Conservation (phyloP, 2,797 vertebrate genomes). For the Cetoscarus ocellatus region DNA sequence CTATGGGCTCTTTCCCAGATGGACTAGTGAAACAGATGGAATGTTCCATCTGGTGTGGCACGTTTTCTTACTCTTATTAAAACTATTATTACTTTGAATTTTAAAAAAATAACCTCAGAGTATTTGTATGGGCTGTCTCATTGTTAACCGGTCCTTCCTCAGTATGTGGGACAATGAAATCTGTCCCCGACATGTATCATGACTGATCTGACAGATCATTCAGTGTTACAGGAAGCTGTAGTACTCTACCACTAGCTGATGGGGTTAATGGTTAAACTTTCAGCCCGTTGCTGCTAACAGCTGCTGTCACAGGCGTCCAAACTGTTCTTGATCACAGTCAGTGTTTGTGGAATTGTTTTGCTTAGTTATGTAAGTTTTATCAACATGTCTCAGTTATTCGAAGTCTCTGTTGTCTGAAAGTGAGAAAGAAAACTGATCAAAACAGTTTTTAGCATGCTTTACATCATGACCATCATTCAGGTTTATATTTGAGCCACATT, state of each 20-base stretch:
- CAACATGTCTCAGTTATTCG: neutral
- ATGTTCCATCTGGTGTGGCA: no score
- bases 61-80: no score
- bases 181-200: constrained; percentile 18
- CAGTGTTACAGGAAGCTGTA: constrained; percentile 47
- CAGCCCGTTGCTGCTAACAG: constrained; percentile 47
- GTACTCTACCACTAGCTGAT: constrained; percentile 42
- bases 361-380: constrained; percentile 9
- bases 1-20: no score
- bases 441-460: neutral
- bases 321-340: constrained; percentile 15
- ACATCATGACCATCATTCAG: no score
- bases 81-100: no score
- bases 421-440: neutral
- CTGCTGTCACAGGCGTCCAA: constrained; percentile 30
- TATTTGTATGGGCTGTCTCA: constrained; percentile 17
- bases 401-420: constrained; percentile 12
- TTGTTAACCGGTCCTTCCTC: constrained; percentile 22
- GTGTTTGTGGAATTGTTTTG: constrained; percentile 1
- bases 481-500: no score
- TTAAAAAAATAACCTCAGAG: no score
- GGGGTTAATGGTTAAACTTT: constrained; percentile 60
- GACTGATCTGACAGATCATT: constrained; percentile 46
- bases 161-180: constrained; percentile 23
- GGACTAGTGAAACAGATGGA: no score